A percentile compares a stretch with the other conserved stretches of the same genome.
Conservation (phyloP, 2,113 vertebrate species). For the Phrynocephalus versicolor region DNA sequence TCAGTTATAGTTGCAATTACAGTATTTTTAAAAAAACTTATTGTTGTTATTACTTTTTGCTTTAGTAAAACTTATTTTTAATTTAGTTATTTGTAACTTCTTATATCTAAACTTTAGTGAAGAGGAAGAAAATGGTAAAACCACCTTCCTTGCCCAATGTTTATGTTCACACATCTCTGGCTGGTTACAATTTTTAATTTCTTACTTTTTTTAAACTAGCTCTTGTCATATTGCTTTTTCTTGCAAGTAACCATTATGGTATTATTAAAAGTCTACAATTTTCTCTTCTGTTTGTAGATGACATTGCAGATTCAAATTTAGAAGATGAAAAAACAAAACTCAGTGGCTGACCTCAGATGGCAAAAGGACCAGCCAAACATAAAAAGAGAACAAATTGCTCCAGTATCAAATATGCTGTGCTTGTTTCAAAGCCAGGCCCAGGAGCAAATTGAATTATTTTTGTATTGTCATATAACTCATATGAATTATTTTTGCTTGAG, state of each 20-base stretch:
- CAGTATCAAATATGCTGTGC: background rate
- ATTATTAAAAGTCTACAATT: slow-evolving; percentile 33
- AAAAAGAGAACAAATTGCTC: slow-evolving; percentile 20
- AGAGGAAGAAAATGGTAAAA: background rate
- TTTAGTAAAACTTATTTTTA: background rate
- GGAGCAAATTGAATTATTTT: slow-evolving; percentile 48
- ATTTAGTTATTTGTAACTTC: background rate
- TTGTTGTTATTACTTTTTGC: too few relatives aligned
- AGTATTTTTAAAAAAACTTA: too few relatives aligned
- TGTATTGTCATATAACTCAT: too few relatives aligned
- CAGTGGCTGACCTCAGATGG: slow-evolving; percentile 17
- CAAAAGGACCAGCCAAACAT: background rate
- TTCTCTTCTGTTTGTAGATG: slow-evolving; percentile 55
- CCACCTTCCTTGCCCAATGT: background rate
- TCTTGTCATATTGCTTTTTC: slow-evolving; percentile 34
- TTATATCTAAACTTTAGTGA: background rate
- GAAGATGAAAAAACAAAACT: slow-evolving; percentile 47
- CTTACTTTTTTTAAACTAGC: slow-evolving; percentile 43
- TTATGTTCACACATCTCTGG: background rate
- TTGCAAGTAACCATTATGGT: slow-evolving; percentile 53
- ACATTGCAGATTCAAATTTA: slow-evolving; percentile 57
- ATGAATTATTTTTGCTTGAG: slow-evolving; percentile 48
- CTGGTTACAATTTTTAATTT: background rate
- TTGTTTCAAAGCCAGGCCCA: slow-evolving; percentile 49
- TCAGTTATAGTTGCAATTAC: too few relatives aligned